A percentile compares a stretch with the other conserved stretches of the same genome.
These are phyloP conservation scores for Scelioninae gen. 1 DNA, from an alignment of 2,888 invertebrate genomes.

Conservation along the genomic window DNA sequence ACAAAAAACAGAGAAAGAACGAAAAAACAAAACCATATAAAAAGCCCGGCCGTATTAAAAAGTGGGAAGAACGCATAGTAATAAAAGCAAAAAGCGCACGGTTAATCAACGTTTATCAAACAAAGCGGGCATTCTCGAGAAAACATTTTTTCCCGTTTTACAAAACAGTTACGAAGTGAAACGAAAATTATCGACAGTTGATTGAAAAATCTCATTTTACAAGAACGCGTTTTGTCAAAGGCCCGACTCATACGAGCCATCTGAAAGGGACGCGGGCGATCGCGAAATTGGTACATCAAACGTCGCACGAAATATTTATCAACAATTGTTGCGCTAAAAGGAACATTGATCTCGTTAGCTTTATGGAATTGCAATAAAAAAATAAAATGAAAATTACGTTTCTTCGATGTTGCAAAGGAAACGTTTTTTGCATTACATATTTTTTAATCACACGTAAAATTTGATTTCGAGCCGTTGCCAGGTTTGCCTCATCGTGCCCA, in stretches of 20 bases:
- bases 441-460: conserved; percentile 40
- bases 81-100: conserved; percentile 58
- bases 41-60: conserved; percentile 51
- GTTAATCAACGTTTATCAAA: conserved; percentile 69
- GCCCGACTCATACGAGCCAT: conserved; percentile 43
- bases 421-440: conserved; percentile 34
- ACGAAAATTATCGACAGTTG: conserved; percentile 68
- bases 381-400: conserved; percentile 35
- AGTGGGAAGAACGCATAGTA: conserved; percentile 45
- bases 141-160: conserved; percentile 61
- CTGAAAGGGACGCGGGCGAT: conserved; percentile 59
- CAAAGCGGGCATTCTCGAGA: conserved; percentile 64
- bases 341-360: conserved; percentile 59
- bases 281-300: conserved; percentile 66
- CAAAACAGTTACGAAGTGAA: conserved; percentile 63
- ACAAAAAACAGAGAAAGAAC: conserved; percentile 19
- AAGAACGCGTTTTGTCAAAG: conserved; percentile 66
- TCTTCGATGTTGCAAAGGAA: conserved; percentile 19
- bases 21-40: conserved; percentile 32
- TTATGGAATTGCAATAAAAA: conserved; percentile 48
- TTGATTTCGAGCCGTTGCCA: conserved; percentile 27
- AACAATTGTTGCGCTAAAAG: conserved; percentile 58
- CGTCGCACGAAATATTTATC: conserved; percentile 67
- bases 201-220: conserved; percentile 70
- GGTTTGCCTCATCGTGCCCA: not conserved